phyloP scores from a whole-genome alignment of 2,888 invertebrate species.

The Orthonevra nobilis region DNA sequence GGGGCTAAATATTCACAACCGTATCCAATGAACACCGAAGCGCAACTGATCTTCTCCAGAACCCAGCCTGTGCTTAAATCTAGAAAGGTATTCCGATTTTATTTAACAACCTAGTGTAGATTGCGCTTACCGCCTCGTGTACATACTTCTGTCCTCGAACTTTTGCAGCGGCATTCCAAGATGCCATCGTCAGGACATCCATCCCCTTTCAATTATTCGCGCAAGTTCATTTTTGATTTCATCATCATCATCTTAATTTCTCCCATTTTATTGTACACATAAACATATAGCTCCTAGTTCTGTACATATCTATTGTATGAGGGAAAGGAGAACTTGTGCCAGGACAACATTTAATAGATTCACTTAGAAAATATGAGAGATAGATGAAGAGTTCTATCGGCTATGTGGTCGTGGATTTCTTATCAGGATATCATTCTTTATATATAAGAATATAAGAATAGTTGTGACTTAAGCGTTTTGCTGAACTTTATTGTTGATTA shows the following conservation, averaged over 20 bases:
- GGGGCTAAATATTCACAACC: conserved; percentile 72
- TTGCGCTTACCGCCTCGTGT: background rate
- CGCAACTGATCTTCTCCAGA: conserved; percentile 77
- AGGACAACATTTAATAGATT: conserved; percentile 35
- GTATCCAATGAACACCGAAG: conserved; percentile 74
- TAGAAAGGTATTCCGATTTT: conserved; percentile 73
- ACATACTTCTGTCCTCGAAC: conserved; percentile 24
- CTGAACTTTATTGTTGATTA: conserved; percentile 31
- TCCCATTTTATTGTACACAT: conserved; percentile 30
- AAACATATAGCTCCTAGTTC: conserved; percentile 19
- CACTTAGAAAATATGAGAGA: conserved; percentile 33
- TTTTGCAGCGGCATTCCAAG: conserved; percentile 56
- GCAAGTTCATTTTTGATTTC: conserved; percentile 63
- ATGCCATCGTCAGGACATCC: conserved; percentile 59
- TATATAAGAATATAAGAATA: no score
- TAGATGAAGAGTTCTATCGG: conserved; percentile 46
- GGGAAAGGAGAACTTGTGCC: background rate
- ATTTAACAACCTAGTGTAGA: conserved; percentile 4
- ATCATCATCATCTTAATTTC: conserved; percentile 60
- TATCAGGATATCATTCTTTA: conserved; percentile 50
- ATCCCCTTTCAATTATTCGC: conserved; percentile 66
- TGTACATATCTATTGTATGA: background rate
- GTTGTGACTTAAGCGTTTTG: background rate
- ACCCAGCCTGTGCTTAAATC: conserved; percentile 73
- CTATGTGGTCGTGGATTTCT: conserved; percentile 45